These are phyloP conservation scores for Hylia prasina DNA, from an alignment of 2,113 vertebrate species.

Conservation along the genomic window DNA sequence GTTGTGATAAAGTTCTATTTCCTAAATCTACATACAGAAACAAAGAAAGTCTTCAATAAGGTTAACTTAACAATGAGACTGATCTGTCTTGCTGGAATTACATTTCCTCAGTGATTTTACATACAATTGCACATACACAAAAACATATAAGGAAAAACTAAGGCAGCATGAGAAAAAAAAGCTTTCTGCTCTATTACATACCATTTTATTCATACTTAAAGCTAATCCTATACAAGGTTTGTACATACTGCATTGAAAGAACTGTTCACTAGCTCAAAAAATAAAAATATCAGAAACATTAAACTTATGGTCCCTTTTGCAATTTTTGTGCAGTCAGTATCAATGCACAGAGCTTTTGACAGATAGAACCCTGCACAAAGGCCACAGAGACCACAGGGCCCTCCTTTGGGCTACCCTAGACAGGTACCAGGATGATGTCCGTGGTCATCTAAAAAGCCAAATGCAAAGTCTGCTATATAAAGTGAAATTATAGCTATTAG, in stretches of 20 bases:
- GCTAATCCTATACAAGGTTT: conserved; percentile 8
- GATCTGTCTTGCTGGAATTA: neutral
- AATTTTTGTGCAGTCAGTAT: neutral
- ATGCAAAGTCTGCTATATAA: neutral
- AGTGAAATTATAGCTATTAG: neutral
- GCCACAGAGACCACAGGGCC: neutral
- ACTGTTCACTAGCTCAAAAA: neutral
- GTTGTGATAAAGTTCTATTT: neutral
- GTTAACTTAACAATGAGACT: neutral
- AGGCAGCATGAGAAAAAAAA: neutral
- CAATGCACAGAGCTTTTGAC: neutral
- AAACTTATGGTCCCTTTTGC: neutral
- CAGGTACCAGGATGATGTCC: neutral
- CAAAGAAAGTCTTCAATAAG: neutral
- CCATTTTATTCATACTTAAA: conserved; percentile 19
- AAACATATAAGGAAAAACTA: neutral
- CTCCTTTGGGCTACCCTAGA: neutral
- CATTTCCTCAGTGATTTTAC: neutral
- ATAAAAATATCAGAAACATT: neutral
- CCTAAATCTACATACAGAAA: neutral
- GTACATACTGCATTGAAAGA: neutral
- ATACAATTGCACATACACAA: neutral
- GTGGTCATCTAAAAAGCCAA: neutral
- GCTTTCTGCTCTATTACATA: conserved; percentile 2
- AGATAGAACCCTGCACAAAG: neutral